These are phyloP conservation scores for Malurus melanocephalus DNA, from an alignment of 2,113 vertebrate species.

Conservation along the genomic window DNA sequence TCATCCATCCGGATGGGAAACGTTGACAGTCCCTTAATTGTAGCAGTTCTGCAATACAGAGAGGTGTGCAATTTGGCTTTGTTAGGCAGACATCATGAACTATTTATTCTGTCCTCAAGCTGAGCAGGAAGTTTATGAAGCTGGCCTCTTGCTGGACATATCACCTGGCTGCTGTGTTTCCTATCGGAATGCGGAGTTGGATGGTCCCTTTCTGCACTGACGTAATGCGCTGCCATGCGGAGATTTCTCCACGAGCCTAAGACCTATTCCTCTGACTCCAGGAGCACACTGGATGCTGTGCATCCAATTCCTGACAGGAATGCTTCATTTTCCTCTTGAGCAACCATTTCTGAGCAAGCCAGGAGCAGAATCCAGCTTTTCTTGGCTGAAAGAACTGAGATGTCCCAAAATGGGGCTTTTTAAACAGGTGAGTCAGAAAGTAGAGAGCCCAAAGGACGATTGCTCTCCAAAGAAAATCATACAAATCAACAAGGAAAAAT, in stretches of 20 bases:
- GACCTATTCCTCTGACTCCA: slow-evolving; percentile 45
- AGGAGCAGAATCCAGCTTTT: slow-evolving; percentile 61
- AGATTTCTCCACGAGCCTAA: slow-evolving; percentile 11
- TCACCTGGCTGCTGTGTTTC: slow-evolving; percentile 50
- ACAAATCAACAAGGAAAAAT: slow-evolving; percentile 53
- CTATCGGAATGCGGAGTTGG: not conserved
- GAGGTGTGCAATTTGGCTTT: slow-evolving; percentile 41
- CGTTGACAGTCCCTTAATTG: slow-evolving; percentile 1
- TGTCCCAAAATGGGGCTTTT: slow-evolving; percentile 55
- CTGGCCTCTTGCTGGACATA: not conserved
- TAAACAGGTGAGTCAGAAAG: slow-evolving; percentile 55
- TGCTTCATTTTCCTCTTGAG: slow-evolving; percentile 61
- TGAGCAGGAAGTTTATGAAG: slow-evolving; percentile 40
- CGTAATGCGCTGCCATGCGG: slow-evolving; percentile 22
- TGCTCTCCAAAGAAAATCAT: slow-evolving; percentile 41
- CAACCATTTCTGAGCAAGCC: slow-evolving; percentile 58
- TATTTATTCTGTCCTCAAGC: slow-evolving; percentile 31
- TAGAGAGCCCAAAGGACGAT: slow-evolving; percentile 47
- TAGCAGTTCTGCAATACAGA: not conserved
- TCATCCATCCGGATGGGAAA: slow-evolving; percentile 1
- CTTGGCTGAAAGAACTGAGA: slow-evolving; percentile 38
- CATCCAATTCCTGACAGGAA: slow-evolving; percentile 57
- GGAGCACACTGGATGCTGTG: not conserved
- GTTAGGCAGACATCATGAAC: slow-evolving; percentile 8
- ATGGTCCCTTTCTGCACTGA: slow-evolving; percentile 1